phyloP scores from a whole-genome alignment of 2,113 vertebrate species.

The Coryphaenoides rupestris region DNA sequence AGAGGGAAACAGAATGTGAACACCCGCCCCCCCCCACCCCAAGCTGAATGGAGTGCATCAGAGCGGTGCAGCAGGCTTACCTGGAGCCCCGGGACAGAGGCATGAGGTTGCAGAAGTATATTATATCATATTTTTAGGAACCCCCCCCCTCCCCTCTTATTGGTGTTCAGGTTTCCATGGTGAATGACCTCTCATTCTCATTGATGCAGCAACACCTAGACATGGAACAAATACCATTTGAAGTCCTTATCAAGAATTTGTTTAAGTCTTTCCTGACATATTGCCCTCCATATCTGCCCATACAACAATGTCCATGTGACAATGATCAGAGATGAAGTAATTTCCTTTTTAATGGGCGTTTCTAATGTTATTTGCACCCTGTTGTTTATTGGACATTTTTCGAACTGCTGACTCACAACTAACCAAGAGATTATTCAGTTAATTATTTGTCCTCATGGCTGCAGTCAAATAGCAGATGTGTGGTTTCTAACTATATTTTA shows the following conservation, averaged over 20 bases:
- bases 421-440: conserved; percentile 80
- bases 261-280: conserved; percentile 14
- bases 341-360: conserved; percentile 50
- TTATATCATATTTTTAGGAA: conserved; percentile 58
- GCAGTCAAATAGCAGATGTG: conserved; percentile 91
- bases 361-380: conserved; percentile 57
- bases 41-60: no score
- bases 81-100: no score
- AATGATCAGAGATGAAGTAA: conserved; percentile 52
- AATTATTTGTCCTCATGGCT: conserved; percentile 89
- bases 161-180: conserved; percentile 74
- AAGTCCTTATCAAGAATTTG: conserved; percentile 43
- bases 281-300: no score
- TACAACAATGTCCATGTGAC: no score
- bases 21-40: no score
- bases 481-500: no score
- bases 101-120: no score
- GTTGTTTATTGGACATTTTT: conserved; percentile 91
- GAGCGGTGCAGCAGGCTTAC: no score
- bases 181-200: conserved; percentile 64
- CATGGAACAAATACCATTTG: conserved; percentile 52
- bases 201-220: conserved; percentile 57
- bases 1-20: no score
- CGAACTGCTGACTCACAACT: conserved; percentile 93
- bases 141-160: conserved; percentile 10